Conservation (phyloP, 2,888 invertebrate genomes). For the Melinaea menophilus region DNA sequence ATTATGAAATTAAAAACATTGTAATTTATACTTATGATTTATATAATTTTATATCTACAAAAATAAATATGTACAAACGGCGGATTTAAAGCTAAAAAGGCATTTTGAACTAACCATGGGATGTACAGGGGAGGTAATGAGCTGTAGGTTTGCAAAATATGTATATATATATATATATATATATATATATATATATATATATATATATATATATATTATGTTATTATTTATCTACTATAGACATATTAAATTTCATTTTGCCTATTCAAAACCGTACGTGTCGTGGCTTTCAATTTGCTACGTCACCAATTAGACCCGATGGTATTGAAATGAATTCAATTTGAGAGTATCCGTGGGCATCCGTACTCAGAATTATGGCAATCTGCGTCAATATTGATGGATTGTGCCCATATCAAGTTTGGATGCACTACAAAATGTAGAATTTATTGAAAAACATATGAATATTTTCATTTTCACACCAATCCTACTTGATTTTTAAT, state of each 20-base stretch:
- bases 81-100: no score
- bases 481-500: no score
- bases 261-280: constrained; percentile 22
- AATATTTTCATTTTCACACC: background rate
- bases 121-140: no score
- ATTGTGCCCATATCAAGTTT: constrained; percentile 23
- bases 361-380: constrained; percentile 22
- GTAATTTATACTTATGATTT: no score
- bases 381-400: constrained; percentile 24
- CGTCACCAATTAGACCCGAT: constrained; percentile 52
- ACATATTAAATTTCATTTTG: constrained; percentile 23
- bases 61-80: no score
- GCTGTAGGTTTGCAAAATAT: no score
- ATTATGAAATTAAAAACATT: no score
- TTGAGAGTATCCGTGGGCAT: constrained; percentile 33
- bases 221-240: background rate
- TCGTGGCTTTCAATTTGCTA: constrained; percentile 31
- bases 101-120: no score
- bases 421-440: constrained; percentile 3
- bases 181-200: no score
- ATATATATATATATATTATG: no score
- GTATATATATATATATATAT: no score
- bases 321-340: constrained; percentile 51
- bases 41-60: no score
- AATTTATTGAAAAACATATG: constrained; percentile 4